Conservation (phyloP, 2,797 vertebrate species). For the Characodon lateralis region DNA sequence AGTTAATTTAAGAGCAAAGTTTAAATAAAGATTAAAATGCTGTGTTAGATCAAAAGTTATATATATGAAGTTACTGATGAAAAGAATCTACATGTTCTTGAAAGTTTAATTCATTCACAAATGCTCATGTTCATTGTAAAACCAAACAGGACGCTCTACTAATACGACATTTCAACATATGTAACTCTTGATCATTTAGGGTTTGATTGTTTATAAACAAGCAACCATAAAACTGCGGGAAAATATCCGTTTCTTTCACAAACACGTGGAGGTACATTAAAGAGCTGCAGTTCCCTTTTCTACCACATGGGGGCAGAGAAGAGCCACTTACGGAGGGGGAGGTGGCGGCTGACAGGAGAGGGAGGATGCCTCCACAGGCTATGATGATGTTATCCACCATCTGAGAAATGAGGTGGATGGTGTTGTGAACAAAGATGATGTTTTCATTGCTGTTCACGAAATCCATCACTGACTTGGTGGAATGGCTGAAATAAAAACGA, state of each 20-base stretch:
- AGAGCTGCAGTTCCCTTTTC: conserved; percentile 49
- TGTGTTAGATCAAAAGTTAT: conserved; percentile 41
- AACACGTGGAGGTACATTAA: conserved; percentile 14
- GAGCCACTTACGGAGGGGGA: conserved; percentile 97
- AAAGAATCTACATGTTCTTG: conserved; percentile 20
- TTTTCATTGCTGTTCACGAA: conserved; percentile 99
- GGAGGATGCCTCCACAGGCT: conserved; percentile 98
- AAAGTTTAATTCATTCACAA: conserved; percentile 27
- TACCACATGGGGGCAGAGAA: conserved; percentile 66
- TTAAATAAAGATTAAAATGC: conserved; percentile 42
- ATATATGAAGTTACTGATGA: conserved; percentile 35
- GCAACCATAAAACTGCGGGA: neutral
- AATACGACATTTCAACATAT: neutral
- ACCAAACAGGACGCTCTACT: neutral
- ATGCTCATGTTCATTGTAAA: conserved; percentile 4
- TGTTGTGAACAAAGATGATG: conserved; percentile 99
- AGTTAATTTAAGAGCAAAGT: conserved; percentile 50
- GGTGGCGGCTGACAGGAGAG: conserved; percentile 95
- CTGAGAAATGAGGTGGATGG: conserved; percentile 99
- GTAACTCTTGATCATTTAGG: neutral
- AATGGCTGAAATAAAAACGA: conserved; percentile 85
- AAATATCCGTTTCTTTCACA: neutral
- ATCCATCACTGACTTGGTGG: conserved; percentile 99
- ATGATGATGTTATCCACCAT: conserved; percentile 99
- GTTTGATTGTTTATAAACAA: neutral